phyloP scores from a whole-genome alignment of 2,113 vertebrate genomes.

The Callionymus lyra region DNA sequence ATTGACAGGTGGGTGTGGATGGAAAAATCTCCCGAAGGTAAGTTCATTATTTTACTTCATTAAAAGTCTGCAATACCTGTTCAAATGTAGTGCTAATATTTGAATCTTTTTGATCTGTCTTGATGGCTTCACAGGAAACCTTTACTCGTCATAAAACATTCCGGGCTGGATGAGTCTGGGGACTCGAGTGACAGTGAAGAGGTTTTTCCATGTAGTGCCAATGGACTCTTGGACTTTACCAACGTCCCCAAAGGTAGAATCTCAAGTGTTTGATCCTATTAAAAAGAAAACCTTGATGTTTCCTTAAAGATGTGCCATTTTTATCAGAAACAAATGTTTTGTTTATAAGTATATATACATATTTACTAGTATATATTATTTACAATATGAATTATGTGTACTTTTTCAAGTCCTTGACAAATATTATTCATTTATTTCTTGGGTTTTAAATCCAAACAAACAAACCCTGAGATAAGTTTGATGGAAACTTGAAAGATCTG shows the following conservation, averaged over 20 bases:
- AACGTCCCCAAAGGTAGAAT: slow-evolving; percentile 83
- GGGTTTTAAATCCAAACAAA: no score
- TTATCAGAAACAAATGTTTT: no score
- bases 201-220: slow-evolving; percentile 67
- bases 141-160: slow-evolving; percentile 82
- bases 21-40: slow-evolving; percentile 49
- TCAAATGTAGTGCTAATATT: neutral
- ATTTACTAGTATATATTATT: no score
- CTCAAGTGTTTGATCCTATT: no score
- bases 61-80: neutral
- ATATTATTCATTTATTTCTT: no score
- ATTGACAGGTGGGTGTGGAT: slow-evolving; percentile 33
- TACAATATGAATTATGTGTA: no score
- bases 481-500: no score
- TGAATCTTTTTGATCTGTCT: slow-evolving; percentile 1
- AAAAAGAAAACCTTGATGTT: no score
- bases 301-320: no score
- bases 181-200: slow-evolving; percentile 72
- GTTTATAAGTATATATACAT: no score
- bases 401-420: no score
- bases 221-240: slow-evolving; percentile 78
- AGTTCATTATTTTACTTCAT: slow-evolving; percentile 8
- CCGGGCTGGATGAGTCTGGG: slow-evolving; percentile 87
- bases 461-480: no score
- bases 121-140: slow-evolving; percentile 75